These are phyloP conservation scores for Lycaon pictus DNA, from an alignment of 2,113 vertebrate genomes.

Conservation along the genomic window DNA sequence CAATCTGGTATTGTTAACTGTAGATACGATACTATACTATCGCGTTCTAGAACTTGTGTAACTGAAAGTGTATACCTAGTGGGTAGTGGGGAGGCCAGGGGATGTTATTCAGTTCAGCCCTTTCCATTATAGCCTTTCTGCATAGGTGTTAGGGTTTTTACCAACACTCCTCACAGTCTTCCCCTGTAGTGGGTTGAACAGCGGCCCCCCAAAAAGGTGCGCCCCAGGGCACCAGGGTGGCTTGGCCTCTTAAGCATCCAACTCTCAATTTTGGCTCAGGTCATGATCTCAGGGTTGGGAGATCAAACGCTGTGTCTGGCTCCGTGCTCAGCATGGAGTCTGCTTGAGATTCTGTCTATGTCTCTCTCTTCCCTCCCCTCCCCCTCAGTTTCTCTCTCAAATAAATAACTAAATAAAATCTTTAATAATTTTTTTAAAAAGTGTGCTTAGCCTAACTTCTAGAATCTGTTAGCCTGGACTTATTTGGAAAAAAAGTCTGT, in stretches of 20 bases:
- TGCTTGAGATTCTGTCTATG: neutral
- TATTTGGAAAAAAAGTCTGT: neutral
- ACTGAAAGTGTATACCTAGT: neutral
- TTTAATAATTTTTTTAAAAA: neutral
- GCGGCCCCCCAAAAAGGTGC: neutral
- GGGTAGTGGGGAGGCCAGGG: neutral
- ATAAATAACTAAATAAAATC: neutral
- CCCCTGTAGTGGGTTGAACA: neutral
- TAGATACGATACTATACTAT: fast-evolving
- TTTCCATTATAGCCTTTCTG: neutral
- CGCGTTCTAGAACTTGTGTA: neutral
- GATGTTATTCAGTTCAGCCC: neutral
- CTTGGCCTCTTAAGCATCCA: neutral
- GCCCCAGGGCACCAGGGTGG: neutral
- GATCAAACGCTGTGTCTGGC: neutral
- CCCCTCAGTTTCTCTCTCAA: neutral
- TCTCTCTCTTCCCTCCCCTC: neutral
- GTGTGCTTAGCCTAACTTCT: neutral
- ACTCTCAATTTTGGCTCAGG: neutral
- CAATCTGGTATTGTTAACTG: neutral
- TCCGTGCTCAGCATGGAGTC: neutral
- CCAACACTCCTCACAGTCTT: neutral
- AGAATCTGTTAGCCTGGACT: neutral
- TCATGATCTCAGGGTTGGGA: neutral
- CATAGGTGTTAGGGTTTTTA: neutral